phyloP scores from a whole-genome alignment of 2,888 invertebrate species.

The Nephrocerus scutellatus region DNA sequence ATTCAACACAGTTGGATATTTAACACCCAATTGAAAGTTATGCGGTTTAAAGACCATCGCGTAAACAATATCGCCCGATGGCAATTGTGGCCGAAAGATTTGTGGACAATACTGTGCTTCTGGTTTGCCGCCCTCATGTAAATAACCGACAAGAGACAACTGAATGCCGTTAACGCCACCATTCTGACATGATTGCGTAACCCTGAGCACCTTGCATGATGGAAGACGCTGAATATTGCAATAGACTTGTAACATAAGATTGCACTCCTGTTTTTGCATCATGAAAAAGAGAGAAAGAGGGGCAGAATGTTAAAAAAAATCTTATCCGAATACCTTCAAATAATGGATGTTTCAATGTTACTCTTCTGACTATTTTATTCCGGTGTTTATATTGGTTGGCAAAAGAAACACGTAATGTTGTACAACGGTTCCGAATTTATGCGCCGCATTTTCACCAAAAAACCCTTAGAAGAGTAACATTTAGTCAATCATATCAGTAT shows the following conservation, averaged over 20 bases:
- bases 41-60: conserved; percentile 89
- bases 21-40: conserved; percentile 53
- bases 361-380: background rate
- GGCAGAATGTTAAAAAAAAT: conserved; percentile 2
- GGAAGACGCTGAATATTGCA: conserved; percentile 77
- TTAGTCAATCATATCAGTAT: too few relatives aligned
- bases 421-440: too few relatives aligned
- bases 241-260: conserved; percentile 73
- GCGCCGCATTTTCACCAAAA: too few relatives aligned
- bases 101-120: conserved; percentile 63
- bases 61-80: conserved; percentile 64
- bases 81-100: conserved; percentile 62
- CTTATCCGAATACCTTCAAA: background rate
- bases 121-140: conserved; percentile 58
- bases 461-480: too few relatives aligned
- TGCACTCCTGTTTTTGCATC: conserved; percentile 71
- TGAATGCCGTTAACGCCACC: conserved; percentile 63
- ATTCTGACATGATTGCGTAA: conserved; percentile 56
- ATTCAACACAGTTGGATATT: conserved; percentile 88
- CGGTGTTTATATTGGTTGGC: background rate
- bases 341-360: background rate
- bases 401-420: background rate
- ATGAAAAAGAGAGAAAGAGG: too few relatives aligned
- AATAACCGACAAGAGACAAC: conserved; percentile 62
- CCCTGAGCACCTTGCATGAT: conserved; percentile 67